A percentile compares a stretch with the other conserved stretches of the same genome.
phyloP scores from a whole-genome alignment of 2,113 vertebrate species.

The Hucho hucho region DNA sequence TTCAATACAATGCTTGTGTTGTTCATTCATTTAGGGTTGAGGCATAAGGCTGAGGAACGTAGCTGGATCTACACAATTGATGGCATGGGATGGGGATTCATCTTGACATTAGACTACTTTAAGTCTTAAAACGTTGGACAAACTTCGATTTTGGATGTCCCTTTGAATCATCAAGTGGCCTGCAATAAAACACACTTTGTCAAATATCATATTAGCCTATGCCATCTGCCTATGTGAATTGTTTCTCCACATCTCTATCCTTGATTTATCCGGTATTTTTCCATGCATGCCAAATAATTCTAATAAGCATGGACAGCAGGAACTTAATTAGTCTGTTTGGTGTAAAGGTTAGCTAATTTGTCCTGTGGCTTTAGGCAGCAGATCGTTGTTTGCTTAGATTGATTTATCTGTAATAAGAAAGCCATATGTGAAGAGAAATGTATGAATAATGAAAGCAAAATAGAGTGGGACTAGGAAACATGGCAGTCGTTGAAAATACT shows the following conservation, averaged over 20 bases:
- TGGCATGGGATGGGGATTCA: neutral
- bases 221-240: slow-evolving; percentile 26
- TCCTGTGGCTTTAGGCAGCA: slow-evolving; percentile 12
- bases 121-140: neutral
- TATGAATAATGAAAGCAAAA: slow-evolving; percentile 17
- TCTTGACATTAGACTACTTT: no score
- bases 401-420: slow-evolving; percentile 5
- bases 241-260: slow-evolving; percentile 2
- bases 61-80: no score
- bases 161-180: neutral
- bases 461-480: neutral
- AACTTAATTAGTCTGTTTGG: slow-evolving; percentile 35
- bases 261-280: slow-evolving; percentile 13
- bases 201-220: slow-evolving; percentile 28
- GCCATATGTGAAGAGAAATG: neutral
- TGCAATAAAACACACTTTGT: slow-evolving; percentile 27
- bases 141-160: neutral
- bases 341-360: slow-evolving; percentile 29
- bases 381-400: slow-evolving; percentile 11
- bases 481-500: neutral
- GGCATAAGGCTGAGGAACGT: no score
- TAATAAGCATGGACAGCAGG: slow-evolving; percentile 34
- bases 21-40: no score
- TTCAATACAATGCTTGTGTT: no score
- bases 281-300: neutral